Evolutionary conservation across 1,140 invertebrate genomes (phyloP).

Genomic region (Nymphalis io): DNA sequence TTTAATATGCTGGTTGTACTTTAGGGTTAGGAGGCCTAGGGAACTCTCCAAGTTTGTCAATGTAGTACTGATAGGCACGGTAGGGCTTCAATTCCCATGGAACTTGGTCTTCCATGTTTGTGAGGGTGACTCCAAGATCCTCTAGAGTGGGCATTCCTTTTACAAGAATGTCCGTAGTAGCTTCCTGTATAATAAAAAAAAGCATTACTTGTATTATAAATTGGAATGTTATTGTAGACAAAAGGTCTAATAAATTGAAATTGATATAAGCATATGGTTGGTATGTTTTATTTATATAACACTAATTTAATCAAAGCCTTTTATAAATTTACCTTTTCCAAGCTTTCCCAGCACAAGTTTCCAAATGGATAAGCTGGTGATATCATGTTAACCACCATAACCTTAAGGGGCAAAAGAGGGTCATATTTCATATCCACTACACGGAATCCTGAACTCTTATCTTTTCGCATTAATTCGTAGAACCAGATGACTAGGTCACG

Average conservation of each 20-base stretch:
- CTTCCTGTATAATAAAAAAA: slow-evolving; percentile 83
- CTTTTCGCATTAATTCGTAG: slow-evolving; percentile 86
- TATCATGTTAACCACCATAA: slow-evolving; percentile 83
- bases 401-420: slow-evolving; percentile 84
- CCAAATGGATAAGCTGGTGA: slow-evolving; percentile 85
- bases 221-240: background rate
- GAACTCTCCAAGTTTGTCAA: slow-evolving; percentile 89
- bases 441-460: slow-evolving; percentile 83
- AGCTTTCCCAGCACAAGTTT: slow-evolving; percentile 86
- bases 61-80: slow-evolving; percentile 85
- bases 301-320: background rate
- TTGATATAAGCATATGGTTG: no score
- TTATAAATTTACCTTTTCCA: slow-evolving; percentile 86
- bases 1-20: slow-evolving; percentile 34
- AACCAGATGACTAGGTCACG: slow-evolving; percentile 91
- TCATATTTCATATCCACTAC: slow-evolving; percentile 87
- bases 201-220: background rate
- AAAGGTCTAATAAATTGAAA: no score
- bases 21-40: slow-evolving; percentile 83
- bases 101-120: slow-evolving; percentile 87
- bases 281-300: no score
- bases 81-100: slow-evolving; percentile 88
- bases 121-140: slow-evolving; percentile 91
- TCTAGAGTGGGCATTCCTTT: slow-evolving; percentile 88
- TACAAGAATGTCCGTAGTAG: slow-evolving; percentile 85